These are phyloP conservation scores for Cherax quadricarinatus DNA, from an alignment of 1,140 invertebrate species.

Conservation along the genomic window DNA sequence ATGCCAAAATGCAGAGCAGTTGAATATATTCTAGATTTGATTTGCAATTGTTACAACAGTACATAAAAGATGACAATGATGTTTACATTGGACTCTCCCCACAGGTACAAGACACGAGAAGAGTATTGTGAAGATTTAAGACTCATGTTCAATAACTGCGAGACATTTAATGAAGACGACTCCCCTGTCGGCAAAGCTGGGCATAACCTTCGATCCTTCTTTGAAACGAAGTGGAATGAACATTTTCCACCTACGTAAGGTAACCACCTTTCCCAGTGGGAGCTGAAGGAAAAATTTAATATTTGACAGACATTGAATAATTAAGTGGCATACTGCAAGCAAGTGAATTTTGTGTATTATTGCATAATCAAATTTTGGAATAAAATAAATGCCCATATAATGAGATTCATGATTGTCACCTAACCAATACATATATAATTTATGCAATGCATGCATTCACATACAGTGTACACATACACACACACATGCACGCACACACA, in stretches of 20 bases:
- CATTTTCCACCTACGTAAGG: conserved; percentile 75
- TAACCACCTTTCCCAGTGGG: not conserved
- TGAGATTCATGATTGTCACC: not conserved
- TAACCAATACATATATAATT: too few species aligned
- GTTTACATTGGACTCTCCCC: not conserved
- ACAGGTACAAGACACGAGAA: conserved; percentile 89
- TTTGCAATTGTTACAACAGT: too few species aligned
- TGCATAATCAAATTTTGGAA: not conserved
- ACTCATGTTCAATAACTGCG: conserved; percentile 97
- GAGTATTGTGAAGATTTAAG: conserved; percentile 94
- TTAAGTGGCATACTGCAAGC: not conserved
- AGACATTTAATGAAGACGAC: conserved; percentile 98
- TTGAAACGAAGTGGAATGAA: conserved; percentile 91
- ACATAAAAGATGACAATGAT: too few species aligned
- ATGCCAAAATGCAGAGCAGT: too few species aligned
- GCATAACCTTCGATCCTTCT: conserved; percentile 93
- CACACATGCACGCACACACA: not conserved
- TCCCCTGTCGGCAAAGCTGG: conserved; percentile 96
- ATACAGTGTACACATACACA: not conserved
- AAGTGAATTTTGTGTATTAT: not conserved
- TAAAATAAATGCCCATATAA: not conserved
- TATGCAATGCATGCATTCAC: too few species aligned
- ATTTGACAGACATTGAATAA: not conserved
- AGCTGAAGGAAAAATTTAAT: not conserved
- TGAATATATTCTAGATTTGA: too few species aligned